Percentiles rank a stretch among this genome's conserved stretches.
These are phyloP conservation scores for Aphrophora alni DNA, from an alignment of 2,888 invertebrate genomes.

Conservation along the genomic window DNA sequence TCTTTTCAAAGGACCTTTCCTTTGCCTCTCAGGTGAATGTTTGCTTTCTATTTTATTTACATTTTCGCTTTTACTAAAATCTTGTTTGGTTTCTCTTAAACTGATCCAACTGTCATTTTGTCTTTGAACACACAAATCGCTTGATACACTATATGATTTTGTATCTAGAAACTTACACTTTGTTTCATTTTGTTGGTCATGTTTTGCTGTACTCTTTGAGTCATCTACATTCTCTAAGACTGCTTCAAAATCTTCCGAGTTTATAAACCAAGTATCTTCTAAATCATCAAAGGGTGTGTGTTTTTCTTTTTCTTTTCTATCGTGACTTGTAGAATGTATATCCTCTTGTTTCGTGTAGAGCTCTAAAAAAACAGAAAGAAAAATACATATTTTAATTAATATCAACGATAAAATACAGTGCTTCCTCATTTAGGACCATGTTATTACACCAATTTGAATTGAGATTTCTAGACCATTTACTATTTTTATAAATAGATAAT, in stretches of 20 bases:
- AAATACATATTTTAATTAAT: no score
- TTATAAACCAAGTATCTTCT: slow-evolving; percentile 2
- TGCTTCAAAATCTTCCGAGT: slow-evolving; percentile 22
- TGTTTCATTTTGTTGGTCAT: not conserved
- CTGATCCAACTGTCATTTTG: slow-evolving; percentile 49
- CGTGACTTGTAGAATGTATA: not conserved
- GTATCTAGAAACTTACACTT: slow-evolving; percentile 29
- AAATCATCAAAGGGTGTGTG: not conserved
- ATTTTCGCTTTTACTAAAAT: slow-evolving; percentile 38
- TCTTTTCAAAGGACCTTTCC: slow-evolving; percentile 38
- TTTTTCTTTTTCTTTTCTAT: not conserved
- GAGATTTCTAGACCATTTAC: no score
- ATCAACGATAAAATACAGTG: no score
- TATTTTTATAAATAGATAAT: no score
- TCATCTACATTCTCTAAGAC: slow-evolving; percentile 24
- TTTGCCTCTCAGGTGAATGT: not conserved
- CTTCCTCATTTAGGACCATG: no score
- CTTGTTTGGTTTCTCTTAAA: slow-evolving; percentile 47
- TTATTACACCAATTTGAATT: no score
- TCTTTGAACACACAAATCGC: slow-evolving; percentile 44
- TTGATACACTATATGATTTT: slow-evolving; percentile 43
- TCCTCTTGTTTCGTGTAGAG: no score
- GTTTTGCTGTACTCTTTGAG: not conserved
- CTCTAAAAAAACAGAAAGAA: no score
- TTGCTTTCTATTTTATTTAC: slow-evolving; percentile 3